Percentiles rank a stretch among this genome's conserved stretches.
These are phyloP conservation scores for Dolichotis patagonum DNA, from an alignment of 2,113 vertebrate species.

Conservation along the genomic window DNA sequence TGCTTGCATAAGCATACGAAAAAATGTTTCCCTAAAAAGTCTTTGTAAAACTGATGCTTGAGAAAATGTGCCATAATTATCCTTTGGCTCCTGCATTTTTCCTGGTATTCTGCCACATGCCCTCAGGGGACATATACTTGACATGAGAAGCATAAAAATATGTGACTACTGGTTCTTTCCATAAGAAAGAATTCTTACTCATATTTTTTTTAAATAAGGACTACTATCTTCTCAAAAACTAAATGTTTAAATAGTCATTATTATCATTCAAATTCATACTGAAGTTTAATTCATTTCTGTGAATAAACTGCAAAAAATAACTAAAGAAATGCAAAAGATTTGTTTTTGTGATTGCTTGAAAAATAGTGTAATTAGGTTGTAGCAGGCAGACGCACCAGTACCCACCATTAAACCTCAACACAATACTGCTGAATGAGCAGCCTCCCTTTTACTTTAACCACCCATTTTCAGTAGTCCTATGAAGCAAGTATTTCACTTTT, in stretches of 20 bases:
- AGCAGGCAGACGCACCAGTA: neutral
- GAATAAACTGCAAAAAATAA: slow-evolving; percentile 58
- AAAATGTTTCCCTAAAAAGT: slow-evolving; percentile 56
- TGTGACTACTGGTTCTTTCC: slow-evolving; percentile 54
- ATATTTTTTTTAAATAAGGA: slow-evolving; percentile 5
- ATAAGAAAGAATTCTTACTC: slow-evolving; percentile 37
- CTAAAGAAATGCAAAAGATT: slow-evolving; percentile 24
- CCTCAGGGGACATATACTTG: slow-evolving; percentile 37
- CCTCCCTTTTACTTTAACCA: slow-evolving; percentile 40
- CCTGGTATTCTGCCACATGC: slow-evolving; percentile 38
- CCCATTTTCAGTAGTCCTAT: slow-evolving; percentile 15
- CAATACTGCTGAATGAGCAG: neutral
- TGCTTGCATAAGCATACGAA: slow-evolving; percentile 54
- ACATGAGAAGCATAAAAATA: slow-evolving; percentile 62
- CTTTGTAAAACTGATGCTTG: slow-evolving; percentile 57
- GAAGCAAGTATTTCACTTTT: slow-evolving; percentile 45
- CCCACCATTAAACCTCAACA: neutral
- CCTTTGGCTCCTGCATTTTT: slow-evolving; percentile 23
- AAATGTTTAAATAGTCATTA: slow-evolving; percentile 27
- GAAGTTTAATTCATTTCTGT: slow-evolving; percentile 41
- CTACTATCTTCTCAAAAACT: slow-evolving; percentile 35
- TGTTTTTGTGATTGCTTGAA: neutral
- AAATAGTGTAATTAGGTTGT: neutral
- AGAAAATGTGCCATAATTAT: slow-evolving; percentile 62
- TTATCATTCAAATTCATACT: slow-evolving; percentile 46